phyloP scores from a whole-genome alignment of 2,888 invertebrate genomes.

The Gerris lacustris region DNA sequence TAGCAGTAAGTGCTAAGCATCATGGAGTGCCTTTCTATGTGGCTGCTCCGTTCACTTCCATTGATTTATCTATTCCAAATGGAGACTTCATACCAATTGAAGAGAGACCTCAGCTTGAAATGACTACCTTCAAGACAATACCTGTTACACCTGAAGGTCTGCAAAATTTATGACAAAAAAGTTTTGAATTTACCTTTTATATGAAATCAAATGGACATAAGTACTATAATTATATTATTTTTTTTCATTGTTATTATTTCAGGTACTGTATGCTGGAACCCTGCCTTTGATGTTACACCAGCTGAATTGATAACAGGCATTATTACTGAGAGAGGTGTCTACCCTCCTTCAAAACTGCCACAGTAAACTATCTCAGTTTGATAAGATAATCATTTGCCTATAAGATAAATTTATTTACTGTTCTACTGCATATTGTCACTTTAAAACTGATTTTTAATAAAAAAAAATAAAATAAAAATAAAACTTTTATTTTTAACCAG shows the following conservation, averaged over 20 bases:
- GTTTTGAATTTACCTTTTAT: background rate
- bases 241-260: conserved; percentile 32
- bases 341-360: conserved; percentile 45
- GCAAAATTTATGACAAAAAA: too few relatives aligned
- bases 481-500: too few relatives aligned
- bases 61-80: conserved; percentile 63
- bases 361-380: too few relatives aligned
- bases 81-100: conserved; percentile 88
- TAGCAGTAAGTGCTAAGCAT: conserved; percentile 81
- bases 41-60: conserved; percentile 84
- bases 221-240: too few relatives aligned
- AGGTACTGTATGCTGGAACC: conserved; percentile 94
- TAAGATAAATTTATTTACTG: too few relatives aligned
- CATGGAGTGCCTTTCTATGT: conserved; percentile 91
- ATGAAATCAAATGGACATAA: too few relatives aligned
- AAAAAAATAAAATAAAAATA: too few relatives aligned
- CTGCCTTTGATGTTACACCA: conserved; percentile 96
- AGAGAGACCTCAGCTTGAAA: conserved; percentile 78
- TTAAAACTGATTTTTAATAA: too few relatives aligned
- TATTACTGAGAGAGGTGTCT: conserved; percentile 87
- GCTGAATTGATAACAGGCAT: conserved; percentile 81
- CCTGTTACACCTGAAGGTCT: background rate
- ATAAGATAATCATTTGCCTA: too few relatives aligned
- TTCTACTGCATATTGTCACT: too few relatives aligned
- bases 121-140: conserved; percentile 50